phyloP scores from a whole-genome alignment of 2,888 invertebrate species.

The Pyrrhia umbra region DNA sequence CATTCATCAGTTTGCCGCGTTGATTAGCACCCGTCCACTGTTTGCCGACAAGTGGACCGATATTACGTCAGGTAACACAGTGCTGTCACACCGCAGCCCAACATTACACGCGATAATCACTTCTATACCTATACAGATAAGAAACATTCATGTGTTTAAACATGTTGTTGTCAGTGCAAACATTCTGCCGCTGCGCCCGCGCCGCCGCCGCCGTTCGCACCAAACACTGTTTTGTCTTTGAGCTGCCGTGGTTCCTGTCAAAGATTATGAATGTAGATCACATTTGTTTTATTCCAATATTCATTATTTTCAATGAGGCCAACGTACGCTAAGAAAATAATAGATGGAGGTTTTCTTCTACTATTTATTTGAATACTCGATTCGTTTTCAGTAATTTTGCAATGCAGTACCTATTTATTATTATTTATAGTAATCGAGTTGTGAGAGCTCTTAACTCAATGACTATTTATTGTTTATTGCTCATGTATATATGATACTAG shows the following conservation, averaged over 20 bases:
- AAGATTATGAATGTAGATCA: slow-evolving; percentile 69
- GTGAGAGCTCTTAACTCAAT: too few species aligned
- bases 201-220: slow-evolving; percentile 70
- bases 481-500: too few species aligned
- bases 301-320: background rate
- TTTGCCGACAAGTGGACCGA: slow-evolving; percentile 71
- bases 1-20: slow-evolving; percentile 69
- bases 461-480: too few species aligned
- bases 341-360: too few species aligned
- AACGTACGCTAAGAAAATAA: too few species aligned
- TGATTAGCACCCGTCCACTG: slow-evolving; percentile 71
- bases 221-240: slow-evolving; percentile 79
- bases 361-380: background rate
- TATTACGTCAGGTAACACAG: slow-evolving; percentile 75
- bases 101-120: slow-evolving; percentile 53
- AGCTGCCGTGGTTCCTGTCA: slow-evolving; percentile 79
- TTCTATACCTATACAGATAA: slow-evolving; percentile 54
- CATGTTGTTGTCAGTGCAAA: slow-evolving; percentile 65
- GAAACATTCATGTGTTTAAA: slow-evolving; percentile 45
- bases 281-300: slow-evolving; percentile 20
- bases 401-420: background rate
- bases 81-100: slow-evolving; percentile 65
- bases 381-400: background rate
- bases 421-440: too few species aligned
- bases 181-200: slow-evolving; percentile 67